Evolutionary conservation across 1,140 invertebrate species (phyloP).

Genomic region (Philaenus spumarius): DNA sequence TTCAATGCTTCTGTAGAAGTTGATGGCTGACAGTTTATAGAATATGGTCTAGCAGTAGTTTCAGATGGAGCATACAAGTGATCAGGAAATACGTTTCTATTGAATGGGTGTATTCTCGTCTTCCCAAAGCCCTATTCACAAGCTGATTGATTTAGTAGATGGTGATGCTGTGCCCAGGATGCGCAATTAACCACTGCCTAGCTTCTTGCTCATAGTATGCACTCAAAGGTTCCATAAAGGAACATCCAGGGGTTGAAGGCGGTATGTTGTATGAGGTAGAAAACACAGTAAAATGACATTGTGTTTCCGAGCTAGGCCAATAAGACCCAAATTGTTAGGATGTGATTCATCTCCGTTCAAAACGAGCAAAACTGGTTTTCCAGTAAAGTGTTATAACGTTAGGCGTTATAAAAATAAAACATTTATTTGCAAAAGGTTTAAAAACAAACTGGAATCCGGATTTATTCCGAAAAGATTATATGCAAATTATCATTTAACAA

Average conservation of each 20-base stretch:
- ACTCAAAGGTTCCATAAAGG: conserved; percentile 27
- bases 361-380: conserved; percentile 36
- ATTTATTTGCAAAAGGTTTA: too few relatives aligned
- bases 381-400: conserved; percentile 21
- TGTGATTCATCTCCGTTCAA: conserved; percentile 35
- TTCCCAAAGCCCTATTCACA: conserved; percentile 28
- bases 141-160: conserved; percentile 30
- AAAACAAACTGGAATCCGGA: too few relatives aligned
- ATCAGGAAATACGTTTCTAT: conserved; percentile 30
- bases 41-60: too few relatives aligned
- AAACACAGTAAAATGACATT: conserved; percentile 30
- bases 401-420: conserved; percentile 24
- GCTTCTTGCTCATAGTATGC: conserved; percentile 27
- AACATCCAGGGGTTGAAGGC: conserved; percentile 34
- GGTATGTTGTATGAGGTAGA: conserved; percentile 32
- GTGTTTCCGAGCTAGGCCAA: conserved; percentile 27
- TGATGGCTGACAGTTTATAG: too few relatives aligned
- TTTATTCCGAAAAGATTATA: too few relatives aligned
- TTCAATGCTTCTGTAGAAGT: not conserved
- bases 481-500: too few relatives aligned
- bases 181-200: conserved; percentile 38
- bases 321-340: conserved; percentile 34
- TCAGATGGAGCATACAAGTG: conserved; percentile 2
- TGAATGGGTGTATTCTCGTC: conserved; percentile 32
- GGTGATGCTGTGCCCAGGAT: conserved; percentile 31